These are phyloP conservation scores for Physella acuta DNA, from an alignment of 1,140 invertebrate genomes.

Conservation along the genomic window DNA sequence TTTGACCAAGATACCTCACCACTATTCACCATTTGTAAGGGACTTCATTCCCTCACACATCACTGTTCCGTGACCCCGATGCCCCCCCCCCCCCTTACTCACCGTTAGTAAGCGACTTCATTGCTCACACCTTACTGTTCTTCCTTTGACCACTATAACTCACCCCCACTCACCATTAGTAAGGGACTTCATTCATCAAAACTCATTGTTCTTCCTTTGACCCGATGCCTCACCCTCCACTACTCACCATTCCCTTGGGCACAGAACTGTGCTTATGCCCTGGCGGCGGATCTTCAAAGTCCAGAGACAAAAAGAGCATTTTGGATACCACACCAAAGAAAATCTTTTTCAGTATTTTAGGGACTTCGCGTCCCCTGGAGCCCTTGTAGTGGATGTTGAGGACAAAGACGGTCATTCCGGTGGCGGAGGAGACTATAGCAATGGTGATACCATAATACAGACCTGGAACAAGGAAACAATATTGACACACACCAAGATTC, in stretches of 20 bases:
- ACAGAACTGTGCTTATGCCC: background rate
- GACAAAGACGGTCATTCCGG: constrained; percentile 72
- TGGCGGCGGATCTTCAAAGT: constrained; percentile 36
- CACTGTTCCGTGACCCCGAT: no score
- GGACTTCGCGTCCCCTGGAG: constrained; percentile 75
- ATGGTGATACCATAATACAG: constrained; percentile 90
- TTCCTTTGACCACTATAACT: no score
- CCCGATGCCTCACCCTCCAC: background rate
- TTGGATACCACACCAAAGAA: constrained; percentile 66
- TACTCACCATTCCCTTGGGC: background rate
- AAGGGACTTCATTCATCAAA: no score
- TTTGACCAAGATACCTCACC: no score
- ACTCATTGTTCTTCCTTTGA: no score
- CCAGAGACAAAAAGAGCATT: constrained; percentile 63
- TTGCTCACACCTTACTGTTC: no score
- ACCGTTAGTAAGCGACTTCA: no score
- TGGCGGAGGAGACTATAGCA: constrained; percentile 85
- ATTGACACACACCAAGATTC: background rate
- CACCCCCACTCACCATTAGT: no score
- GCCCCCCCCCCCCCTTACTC: no score
- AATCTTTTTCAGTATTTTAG: constrained; percentile 70
- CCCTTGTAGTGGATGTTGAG: constrained; percentile 86
- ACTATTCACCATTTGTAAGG: no score
- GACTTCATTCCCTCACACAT: no score
- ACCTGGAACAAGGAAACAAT: constrained; percentile 63